A percentile compares a stretch with the other conserved stretches of the same genome.
phyloP scores from a whole-genome alignment of 2,888 invertebrate species.

The Metopia argyrocephala region DNA sequence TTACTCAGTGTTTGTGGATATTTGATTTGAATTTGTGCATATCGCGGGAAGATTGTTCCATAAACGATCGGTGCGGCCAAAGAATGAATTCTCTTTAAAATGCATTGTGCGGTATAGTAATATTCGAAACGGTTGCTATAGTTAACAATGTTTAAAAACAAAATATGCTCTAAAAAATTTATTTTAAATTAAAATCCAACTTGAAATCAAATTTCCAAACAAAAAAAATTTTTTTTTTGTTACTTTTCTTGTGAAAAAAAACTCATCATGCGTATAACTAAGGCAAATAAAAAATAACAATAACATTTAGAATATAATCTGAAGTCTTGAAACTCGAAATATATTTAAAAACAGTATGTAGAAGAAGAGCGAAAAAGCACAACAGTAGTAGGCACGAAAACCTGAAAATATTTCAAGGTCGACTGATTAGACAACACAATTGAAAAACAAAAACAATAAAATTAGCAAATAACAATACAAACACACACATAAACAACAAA shows the following conservation, averaged over 20 bases:
- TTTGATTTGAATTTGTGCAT: no score
- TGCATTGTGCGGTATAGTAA: no score
- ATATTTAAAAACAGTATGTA: not conserved
- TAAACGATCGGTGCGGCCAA: no score
- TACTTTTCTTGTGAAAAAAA: not conserved
- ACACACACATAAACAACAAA: not conserved
- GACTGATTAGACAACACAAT: conserved; percentile 71
- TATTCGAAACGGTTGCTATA: no score
- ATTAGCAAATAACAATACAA: conserved; percentile 67
- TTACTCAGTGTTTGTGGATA: no score
- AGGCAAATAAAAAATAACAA: not conserved
- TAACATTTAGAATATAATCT: not conserved
- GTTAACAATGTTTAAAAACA: no score
- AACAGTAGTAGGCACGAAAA: conserved; percentile 1
- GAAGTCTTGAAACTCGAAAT: not conserved
- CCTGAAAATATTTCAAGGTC: conserved; percentile 72
- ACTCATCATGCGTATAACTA: not conserved
- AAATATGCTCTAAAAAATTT: no score
- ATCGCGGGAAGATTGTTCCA: no score
- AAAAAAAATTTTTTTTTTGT: not conserved
- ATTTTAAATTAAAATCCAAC: not conserved
- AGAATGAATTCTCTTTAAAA: no score
- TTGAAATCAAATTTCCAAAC: not conserved
- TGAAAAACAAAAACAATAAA: conserved; percentile 34
- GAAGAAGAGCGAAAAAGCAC: not conserved